Evolutionary conservation across 2,888 invertebrate species (phyloP).

Genomic region (Spatulosminthurus flaviceps): DNA sequence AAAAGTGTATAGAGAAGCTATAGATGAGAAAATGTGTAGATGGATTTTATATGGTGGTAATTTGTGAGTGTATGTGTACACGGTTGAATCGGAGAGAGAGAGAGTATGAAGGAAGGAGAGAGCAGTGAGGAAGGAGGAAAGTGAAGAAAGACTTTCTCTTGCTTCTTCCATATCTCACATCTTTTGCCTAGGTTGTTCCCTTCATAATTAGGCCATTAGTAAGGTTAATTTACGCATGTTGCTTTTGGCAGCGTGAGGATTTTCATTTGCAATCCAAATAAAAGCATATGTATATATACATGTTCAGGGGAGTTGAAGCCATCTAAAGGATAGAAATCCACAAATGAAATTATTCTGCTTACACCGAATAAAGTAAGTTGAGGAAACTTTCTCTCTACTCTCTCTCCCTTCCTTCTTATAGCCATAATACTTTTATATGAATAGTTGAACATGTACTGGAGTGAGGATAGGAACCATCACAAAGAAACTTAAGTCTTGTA

Average conservation of each 20-base stretch:
- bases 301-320: background rate
- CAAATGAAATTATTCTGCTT: conserved; percentile 8
- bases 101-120: background rate
- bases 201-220: conserved; percentile 28
- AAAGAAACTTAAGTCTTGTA: background rate
- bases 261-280: conserved; percentile 30
- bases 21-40: too few species aligned
- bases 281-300: background rate
- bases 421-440: background rate
- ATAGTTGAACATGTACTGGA: too few species aligned
- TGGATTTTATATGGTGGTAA: too few species aligned
- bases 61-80: too few species aligned
- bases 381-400: background rate
- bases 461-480: background rate
- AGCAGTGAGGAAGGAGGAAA: background rate
- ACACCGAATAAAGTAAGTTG: background rate
- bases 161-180: background rate
- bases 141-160: background rate
- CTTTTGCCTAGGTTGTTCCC: conserved; percentile 11
- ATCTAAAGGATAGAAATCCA: background rate
- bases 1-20: too few species aligned
- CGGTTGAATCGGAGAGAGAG: too few species aligned
- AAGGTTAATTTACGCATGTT: conserved; percentile 28
- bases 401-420: background rate
- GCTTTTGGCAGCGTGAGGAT: conserved; percentile 27